A percentile compares a stretch with the other conserved stretches of the same genome.
Conservation (phyloP, 2,888 invertebrate species). For the Gnatocerus cornutus region DNA sequence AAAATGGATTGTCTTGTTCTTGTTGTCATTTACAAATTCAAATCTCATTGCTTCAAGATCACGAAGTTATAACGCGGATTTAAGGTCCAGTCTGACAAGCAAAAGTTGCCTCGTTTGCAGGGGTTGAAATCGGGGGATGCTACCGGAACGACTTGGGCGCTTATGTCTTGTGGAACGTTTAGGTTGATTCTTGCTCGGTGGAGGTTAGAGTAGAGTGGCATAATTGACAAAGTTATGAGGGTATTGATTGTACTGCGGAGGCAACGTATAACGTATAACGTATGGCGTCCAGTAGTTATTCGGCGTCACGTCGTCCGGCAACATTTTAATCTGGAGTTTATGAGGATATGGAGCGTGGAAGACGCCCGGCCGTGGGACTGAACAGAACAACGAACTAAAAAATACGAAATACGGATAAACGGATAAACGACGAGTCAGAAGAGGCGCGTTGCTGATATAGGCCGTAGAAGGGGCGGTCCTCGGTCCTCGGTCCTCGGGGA, state of each 20-base stretch:
- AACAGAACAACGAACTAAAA: constrained; percentile 46
- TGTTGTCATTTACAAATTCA: no score
- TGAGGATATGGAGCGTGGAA: constrained; percentile 60
- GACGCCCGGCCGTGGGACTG: constrained; percentile 60
- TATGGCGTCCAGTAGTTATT: constrained; percentile 51
- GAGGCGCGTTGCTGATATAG: constrained; percentile 47
- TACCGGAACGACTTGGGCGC: constrained; percentile 38
- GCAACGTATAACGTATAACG: constrained; percentile 42
- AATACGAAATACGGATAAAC: constrained; percentile 45
- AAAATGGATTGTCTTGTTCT: no score
- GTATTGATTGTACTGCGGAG: constrained; percentile 51
- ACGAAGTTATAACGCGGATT: not conserved
- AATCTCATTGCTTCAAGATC: not conserved
- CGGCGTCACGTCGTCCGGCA: constrained; percentile 52
- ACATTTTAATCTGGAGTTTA: constrained; percentile 52
- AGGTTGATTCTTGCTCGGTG: constrained; percentile 22
- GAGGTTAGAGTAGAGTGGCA: constrained; percentile 41
- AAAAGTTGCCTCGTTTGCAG: not conserved
- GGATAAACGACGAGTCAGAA: constrained; percentile 45
- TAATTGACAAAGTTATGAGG: constrained; percentile 51
- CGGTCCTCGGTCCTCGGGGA: constrained; percentile 45
- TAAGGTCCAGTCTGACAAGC: not conserved
- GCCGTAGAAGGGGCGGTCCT: constrained; percentile 41
- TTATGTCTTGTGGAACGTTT: constrained; percentile 14
- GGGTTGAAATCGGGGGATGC: constrained; percentile 16